These are phyloP conservation scores for Chelonia mydas DNA, from an alignment of 2,797 vertebrate species.

Conservation along the genomic window DNA sequence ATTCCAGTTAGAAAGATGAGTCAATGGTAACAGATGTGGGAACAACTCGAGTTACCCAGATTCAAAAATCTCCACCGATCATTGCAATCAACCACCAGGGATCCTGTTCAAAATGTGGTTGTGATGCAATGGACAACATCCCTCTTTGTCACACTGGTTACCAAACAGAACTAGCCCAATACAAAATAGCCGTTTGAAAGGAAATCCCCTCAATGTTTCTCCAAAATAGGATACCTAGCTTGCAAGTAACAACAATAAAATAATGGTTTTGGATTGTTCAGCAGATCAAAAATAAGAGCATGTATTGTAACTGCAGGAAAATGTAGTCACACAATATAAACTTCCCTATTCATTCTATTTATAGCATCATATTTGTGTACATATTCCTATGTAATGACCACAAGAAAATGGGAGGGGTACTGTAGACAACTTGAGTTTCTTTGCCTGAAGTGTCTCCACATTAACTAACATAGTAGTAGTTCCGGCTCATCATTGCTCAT, in stretches of 20 bases:
- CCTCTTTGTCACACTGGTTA: constrained; percentile 56
- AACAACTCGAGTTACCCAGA: constrained; percentile 18
- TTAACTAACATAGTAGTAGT: background rate
- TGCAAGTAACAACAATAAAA: constrained; percentile 58
- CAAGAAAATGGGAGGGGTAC: constrained; percentile 37
- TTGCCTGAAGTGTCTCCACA: background rate
- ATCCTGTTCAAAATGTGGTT: constrained; percentile 19
- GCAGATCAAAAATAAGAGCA: constrained; percentile 62
- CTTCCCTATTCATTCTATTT: constrained; percentile 41
- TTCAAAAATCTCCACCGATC: background rate
- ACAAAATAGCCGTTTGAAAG: constrained; percentile 43
- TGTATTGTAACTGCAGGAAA: constrained; percentile 60
- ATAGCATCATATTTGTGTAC: constrained; percentile 31
- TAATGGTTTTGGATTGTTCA: constrained; percentile 31
- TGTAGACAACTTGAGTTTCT: constrained; percentile 7
- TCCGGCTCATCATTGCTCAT: constrained; percentile 78
- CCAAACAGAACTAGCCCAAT: constrained; percentile 43
- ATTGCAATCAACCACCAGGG: background rate
- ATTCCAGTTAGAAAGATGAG: constrained; percentile 44
- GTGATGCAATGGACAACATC: constrained; percentile 43
- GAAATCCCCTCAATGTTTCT: constrained; percentile 17
- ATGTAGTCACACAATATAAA: constrained; percentile 50
- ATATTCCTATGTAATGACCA: constrained; percentile 27
- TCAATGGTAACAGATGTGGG: background rate
- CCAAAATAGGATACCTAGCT: constrained; percentile 46